Percentiles rank a stretch among this genome's conserved stretches.
Evolutionary conservation across 2,113 vertebrate genomes (phyloP).

Genomic region (Alces alces): DNA sequence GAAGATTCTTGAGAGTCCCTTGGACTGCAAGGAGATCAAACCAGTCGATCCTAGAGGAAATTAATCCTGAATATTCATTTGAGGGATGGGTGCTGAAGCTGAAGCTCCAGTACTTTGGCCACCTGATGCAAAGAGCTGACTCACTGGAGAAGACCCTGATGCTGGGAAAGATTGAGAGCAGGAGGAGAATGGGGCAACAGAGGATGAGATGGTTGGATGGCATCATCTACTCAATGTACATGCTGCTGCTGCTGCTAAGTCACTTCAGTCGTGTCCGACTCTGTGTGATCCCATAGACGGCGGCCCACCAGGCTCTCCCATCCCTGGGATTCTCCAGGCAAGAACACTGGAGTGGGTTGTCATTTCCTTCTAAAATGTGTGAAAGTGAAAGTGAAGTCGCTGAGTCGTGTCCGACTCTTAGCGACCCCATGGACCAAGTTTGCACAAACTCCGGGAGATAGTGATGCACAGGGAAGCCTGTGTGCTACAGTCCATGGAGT

Average conservation of each 20-base stretch:
- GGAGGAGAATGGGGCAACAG: not conserved
- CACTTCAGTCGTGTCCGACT: too few relatives aligned
- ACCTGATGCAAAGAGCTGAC: fast-evolving
- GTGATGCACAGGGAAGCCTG: not conserved
- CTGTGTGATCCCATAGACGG: too few relatives aligned
- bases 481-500: not conserved
- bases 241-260: too few relatives aligned
- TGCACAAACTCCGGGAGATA: not conserved
- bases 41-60: not conserved
- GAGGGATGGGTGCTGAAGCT: not conserved
- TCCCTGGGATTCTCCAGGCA: too few relatives aligned
- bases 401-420: too few relatives aligned
- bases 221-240: not conserved
- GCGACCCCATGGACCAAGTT: not conserved
- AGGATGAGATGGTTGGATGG: not conserved
- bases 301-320: too few relatives aligned
- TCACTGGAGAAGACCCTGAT: not conserved
- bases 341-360: too few relatives aligned
- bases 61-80: not conserved
- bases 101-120: not conserved
- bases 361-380: too few relatives aligned
- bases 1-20: not conserved
- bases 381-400: too few relatives aligned
- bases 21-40: not conserved
- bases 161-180: not conserved